Base-by-base conservation (phyloP, 2,797 vertebrate species). In the Paramormyrops hopkinsi region DNA sequence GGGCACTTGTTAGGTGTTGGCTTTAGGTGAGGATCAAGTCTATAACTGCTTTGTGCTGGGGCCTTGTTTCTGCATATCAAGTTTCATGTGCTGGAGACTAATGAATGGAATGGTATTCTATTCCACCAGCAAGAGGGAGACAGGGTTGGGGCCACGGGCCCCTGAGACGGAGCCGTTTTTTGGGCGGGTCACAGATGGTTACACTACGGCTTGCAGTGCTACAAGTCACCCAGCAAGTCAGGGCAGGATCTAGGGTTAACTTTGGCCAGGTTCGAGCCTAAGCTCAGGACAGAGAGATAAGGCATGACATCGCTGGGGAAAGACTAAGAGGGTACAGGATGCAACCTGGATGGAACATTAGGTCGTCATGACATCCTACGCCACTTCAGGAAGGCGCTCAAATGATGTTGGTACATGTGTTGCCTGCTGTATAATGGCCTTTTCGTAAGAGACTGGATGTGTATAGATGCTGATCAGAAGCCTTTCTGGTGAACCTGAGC, bases 1-100 rank as follows among this genome's bases (percentile, higher is more conserved):
- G 89, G 89, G n/a, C 89, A 87, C 44, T 89, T 86, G 51, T 87
- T 54, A 73, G 84, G 82, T 65, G 50, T 76, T 14, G 46, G 7
- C 8, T 46, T 85, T 85, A 65, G 7, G 56, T 84, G 37, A 69
- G 3, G 65, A 69, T 69, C 65, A 33, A 33, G 29, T 53, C 54
- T n/a, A 1, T 33, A 51, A 50, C n/a, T 51, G 56, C 59, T 44
- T 89, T 89, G 89, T 89, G 29, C 79, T 22, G 9, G 48, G 37
- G 86, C 48, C 48, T 76, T 87, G 62, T 87, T 56, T 89, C 83
- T 87, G 33, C 5, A 46, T 29, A 76, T 89, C 50, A 41, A 4
- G 29, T 89, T 86, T 87, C 89, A 89, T 89, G 53, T 65, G 11
- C 79, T 85, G 54, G 76, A 89, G 22, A 56, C 5, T 29, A 44